Evolutionary conservation across 1,140 invertebrate species (phyloP).

Genomic region (Coenobita brevimanus): DNA sequence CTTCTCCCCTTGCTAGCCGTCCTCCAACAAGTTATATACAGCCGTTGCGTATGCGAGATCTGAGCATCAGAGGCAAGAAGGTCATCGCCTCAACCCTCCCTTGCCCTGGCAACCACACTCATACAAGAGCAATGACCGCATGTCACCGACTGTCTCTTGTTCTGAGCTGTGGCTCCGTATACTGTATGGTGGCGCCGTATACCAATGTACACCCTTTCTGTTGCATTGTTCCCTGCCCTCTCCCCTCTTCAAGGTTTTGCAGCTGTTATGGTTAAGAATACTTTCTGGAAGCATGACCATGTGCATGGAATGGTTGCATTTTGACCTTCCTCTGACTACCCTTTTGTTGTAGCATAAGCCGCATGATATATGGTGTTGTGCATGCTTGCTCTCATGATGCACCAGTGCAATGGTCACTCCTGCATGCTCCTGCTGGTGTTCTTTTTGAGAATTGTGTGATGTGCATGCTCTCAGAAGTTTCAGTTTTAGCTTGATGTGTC

Average conservation of each 20-base stretch:
- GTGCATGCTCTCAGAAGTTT: not conserved
- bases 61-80: conserved; percentile 34
- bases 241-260: not conserved
- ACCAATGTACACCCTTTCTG: conserved; percentile 49
- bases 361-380: conserved; percentile 7
- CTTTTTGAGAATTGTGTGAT: not conserved
- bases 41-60: conserved; percentile 1
- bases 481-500: no score
- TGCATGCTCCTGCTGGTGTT: conserved; percentile 26
- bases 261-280: conserved; percentile 28
- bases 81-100: conserved; percentile 40
- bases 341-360: conserved; percentile 46
- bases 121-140: conserved; percentile 43
- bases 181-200: conserved; percentile 66
- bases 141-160: conserved; percentile 54
- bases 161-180: conserved; percentile 63
- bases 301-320: conserved; percentile 47
- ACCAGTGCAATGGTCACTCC: conserved; percentile 10
- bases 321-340: conserved; percentile 9
- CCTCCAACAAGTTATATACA: not conserved
- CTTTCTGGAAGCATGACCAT: conserved; percentile 23
- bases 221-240: conserved; percentile 28
- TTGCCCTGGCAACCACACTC: conserved; percentile 58
- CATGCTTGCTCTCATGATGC: conserved; percentile 12
- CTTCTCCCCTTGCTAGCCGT: conserved; percentile 25